Evolutionary conservation across 2,888 invertebrate species (phyloP), one percentile per base, ranked within the genome.

Genomic region (Seladonia tumulorum): DNA sequence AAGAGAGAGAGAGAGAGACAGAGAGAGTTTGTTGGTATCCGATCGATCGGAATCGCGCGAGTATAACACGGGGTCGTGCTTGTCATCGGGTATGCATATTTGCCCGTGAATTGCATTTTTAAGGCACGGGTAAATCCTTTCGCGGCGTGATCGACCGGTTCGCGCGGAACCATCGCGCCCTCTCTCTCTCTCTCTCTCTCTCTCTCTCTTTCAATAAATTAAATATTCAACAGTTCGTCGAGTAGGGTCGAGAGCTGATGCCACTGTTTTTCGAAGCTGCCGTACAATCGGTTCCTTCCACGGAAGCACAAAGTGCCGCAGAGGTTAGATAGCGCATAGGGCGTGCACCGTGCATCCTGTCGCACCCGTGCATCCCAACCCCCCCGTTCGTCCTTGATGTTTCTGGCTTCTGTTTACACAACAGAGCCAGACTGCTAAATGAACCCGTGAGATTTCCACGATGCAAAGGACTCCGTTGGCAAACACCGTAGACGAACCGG

Each of bases 351-450:
- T n/a, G 57, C n/a, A 57, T 57, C n/a, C 57, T 4, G 57, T n/a
- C n/a, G 57, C 60, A 60, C 25, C 14, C 60, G 25, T 25, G 60
- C 60, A 60, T 25, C 57, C 60, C 2, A 25, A 4, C 25, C 49
- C 63, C 7, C 25, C 49, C 63, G 49, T 47, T 60, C 63, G 57
- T 60, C 71, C 79, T 81, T 81, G 76, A 86, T 79, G 82, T 70
- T 82, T 75, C 85, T 73, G 76, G 81, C 68, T 83, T 85, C 85
- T 89, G 89, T 89, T 87, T 87, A 85, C 87, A 79, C 80, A 82
- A 89, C 85, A 76, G 74, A 86, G 83, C 77, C 49, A 86, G 89
- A 91, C 90, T 89, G 90, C 82, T 90, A 92, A 92, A 92, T 92
- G 92, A 92, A 90, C 90, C 88, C 87, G 86, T 85, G 88, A 88